Evolutionary conservation across 2,888 invertebrate genomes (phyloP), one percentile per base, ranked within the genome.

Genomic region (Alloplasta piceator): DNA sequence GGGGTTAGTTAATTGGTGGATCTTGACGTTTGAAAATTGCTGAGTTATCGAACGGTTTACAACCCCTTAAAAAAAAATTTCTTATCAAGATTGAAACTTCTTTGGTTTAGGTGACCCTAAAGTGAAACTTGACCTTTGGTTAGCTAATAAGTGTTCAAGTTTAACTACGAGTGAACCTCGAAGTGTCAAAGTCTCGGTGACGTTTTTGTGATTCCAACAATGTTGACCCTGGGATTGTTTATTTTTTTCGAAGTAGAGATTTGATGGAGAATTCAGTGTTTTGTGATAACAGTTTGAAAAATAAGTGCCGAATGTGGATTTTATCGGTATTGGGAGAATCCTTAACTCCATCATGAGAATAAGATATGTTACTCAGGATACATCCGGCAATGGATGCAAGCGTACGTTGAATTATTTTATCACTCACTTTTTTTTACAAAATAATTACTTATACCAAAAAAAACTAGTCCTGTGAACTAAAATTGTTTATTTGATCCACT

Each of bases 351-450:
- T 82, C 72, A 90, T 90, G 90, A 89, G 90, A 85, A 90, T 90
- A 78, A 89, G 89, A 85, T 90, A 90, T 85, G 90, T 90, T 60
- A 82, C 87, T 12, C 88, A 88, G 84, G 90, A 90, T 78, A 85
- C 84, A n/a, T 46, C 81, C 39, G 84, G 80, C 58, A 86, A 88
- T 83, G 88, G 85, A 83, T 85, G 85, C 76, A 87, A 85, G 84
- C 87, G 89, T 90, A 90, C 58, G 89, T 88, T 26, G 26, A 26
- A 26, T 26, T 3, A 26, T 26, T 72, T 38, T 12, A 9, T 43
- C 36, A 43, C 10, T 48, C 4, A 10, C 9, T 55, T 38, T 63
- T 48, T 48, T 14, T 46, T 26, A 6, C 10, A n/a, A n/a, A n/a
- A n/a, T n/a, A n/a, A n/a, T n/a, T n/a, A n/a, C n/a, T n/a, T n/a